Conservation (phyloP, 2,797 vertebrate species). For the Bradypodion ventrale region DNA sequence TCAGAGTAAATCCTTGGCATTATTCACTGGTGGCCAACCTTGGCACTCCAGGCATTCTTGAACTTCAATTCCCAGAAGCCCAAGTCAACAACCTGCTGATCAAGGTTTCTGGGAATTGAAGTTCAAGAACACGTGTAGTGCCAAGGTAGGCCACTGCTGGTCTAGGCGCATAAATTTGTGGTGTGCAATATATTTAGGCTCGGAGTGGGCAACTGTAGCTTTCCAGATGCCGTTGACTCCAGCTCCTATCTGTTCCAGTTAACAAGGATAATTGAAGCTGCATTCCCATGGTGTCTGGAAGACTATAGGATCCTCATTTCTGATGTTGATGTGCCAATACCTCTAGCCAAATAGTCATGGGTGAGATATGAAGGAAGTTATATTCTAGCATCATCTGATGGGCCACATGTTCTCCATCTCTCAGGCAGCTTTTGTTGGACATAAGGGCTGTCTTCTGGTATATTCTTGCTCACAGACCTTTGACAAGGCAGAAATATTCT, state of each 20-base stretch:
- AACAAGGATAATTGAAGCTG: background rate
- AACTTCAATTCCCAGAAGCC: too few relatives aligned
- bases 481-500: background rate
- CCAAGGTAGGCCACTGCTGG: too few relatives aligned
- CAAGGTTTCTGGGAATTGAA: too few relatives aligned
- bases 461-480: background rate
- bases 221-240: background rate
- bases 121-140: too few relatives aligned
- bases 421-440: background rate
- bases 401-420: background rate
- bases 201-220: background rate
- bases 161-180: too few relatives aligned
- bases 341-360: background rate
- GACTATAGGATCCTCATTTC: too few relatives aligned
- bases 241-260: background rate
- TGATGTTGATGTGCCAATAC: too few relatives aligned
- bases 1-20: background rate
- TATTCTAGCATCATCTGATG: background rate
- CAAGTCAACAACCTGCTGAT: too few relatives aligned
- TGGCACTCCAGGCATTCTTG: too few relatives aligned
- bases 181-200: background rate
- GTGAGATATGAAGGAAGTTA: background rate
- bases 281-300: too few relatives aligned
- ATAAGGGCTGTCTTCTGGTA: too few relatives aligned
- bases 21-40: too few relatives aligned